These are phyloP conservation scores for Anabas testudineus DNA, from an alignment of 2,797 vertebrate species.

Conservation along the genomic window DNA sequence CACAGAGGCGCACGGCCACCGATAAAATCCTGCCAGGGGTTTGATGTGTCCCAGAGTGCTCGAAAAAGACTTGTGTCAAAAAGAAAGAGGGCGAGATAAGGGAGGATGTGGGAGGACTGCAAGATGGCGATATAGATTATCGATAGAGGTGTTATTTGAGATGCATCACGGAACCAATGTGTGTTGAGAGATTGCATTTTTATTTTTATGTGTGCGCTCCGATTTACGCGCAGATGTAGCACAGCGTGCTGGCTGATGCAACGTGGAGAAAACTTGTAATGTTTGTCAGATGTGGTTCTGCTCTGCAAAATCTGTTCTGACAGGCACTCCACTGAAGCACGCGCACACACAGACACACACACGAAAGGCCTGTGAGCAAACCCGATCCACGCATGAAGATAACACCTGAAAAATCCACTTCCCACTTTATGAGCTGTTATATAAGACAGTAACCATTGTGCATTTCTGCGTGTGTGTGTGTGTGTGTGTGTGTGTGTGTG, in stretches of 20 bases:
- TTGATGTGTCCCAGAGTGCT: slow-evolving; percentile 61
- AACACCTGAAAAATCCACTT: slow-evolving; percentile 59
- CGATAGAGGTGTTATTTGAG: slow-evolving; percentile 42
- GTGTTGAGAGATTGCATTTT: slow-evolving; percentile 19
- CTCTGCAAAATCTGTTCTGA: slow-evolving; percentile 54
- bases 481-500: not conserved
- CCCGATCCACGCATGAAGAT: slow-evolving; percentile 33
- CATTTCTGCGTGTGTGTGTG: not conserved
- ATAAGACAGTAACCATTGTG: slow-evolving; percentile 36
- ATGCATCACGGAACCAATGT: slow-evolving; percentile 21
- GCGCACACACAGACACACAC: slow-evolving; percentile 22
- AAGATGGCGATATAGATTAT: slow-evolving; percentile 45
- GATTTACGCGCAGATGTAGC: slow-evolving; percentile 32
- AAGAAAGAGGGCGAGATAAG: slow-evolving; percentile 22
- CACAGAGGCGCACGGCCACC: slow-evolving; percentile 54
- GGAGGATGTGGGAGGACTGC: slow-evolving; percentile 38
- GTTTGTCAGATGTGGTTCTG: slow-evolving; percentile 46
- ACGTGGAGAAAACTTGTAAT: slow-evolving; percentile 60
- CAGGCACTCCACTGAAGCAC: slow-evolving; percentile 26
- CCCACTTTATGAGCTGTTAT: slow-evolving; percentile 38
- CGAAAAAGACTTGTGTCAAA: slow-evolving; percentile 49
- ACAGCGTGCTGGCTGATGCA: slow-evolving; percentile 70
- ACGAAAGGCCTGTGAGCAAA: slow-evolving; percentile 33
- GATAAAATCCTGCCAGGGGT: slow-evolving; percentile 52
- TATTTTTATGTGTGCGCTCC: not conserved